These are phyloP conservation scores for Heteropelma amictum DNA, from an alignment of 2,888 invertebrate species.

Conservation along the genomic window DNA sequence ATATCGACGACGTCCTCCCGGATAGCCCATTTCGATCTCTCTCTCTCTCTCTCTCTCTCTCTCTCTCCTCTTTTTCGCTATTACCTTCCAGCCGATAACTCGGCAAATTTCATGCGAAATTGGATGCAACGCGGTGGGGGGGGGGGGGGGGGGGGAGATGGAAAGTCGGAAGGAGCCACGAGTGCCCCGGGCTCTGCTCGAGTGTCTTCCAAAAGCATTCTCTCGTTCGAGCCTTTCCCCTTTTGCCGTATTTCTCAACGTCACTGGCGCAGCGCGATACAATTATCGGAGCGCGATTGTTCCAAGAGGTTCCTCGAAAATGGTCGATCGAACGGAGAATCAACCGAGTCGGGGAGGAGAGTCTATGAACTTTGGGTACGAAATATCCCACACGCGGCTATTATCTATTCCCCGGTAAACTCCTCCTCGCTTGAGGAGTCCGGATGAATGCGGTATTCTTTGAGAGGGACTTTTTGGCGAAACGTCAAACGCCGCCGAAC, in stretches of 20 bases:
- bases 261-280: too few relatives aligned
- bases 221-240: neutral
- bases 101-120: conserved; percentile 63
- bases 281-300: too few relatives aligned
- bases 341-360: neutral
- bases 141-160: conserved; percentile 36
- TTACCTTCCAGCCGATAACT: conserved; percentile 63
- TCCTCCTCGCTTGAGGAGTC: conserved; percentile 46
- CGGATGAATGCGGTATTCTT: conserved; percentile 55
- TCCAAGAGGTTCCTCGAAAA: neutral
- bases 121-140: conserved; percentile 56
- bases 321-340: neutral
- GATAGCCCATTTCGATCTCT: conserved; percentile 9
- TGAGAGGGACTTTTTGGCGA: conserved; percentile 47
- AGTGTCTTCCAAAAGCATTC: neutral
- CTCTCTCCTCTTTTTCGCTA: conserved; percentile 40
- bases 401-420: conserved; percentile 9
- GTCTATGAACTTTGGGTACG: conserved; percentile 11
- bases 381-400: conserved; percentile 20
- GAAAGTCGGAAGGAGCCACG: conserved; percentile 34
- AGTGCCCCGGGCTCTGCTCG: conserved; percentile 42
- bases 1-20: conserved; percentile 58
- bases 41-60: neutral
- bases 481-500: conserved; percentile 59
- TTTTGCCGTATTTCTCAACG: too few relatives aligned